Conservation (phyloP, 2,113 vertebrate species). For the Anguilla japonica region DNA sequence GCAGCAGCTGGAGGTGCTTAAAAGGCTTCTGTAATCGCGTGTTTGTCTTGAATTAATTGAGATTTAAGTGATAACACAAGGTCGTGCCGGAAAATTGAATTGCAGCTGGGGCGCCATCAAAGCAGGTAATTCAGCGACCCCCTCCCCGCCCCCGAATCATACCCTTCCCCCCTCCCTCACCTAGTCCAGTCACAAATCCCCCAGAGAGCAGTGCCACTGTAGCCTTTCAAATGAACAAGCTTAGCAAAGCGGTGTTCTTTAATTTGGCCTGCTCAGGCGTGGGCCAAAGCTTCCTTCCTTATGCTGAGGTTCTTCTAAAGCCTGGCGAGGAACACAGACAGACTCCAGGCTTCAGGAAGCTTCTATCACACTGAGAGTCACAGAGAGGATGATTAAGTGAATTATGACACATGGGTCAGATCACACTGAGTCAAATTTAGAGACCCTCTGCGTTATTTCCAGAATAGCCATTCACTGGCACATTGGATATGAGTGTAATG, state of each 20-base stretch:
- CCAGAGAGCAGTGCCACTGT: not conserved
- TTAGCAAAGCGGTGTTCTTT: not conserved
- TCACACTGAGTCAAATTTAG: not conserved
- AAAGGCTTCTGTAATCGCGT: not conserved
- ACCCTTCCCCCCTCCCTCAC: not conserved
- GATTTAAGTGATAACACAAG: constrained; percentile 9
- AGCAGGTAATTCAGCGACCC: not conserved
- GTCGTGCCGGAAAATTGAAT: not conserved
- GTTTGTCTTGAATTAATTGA: constrained; percentile 3
- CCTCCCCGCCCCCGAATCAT: not conserved
- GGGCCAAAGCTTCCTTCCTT: not conserved
- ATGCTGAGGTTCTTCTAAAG: not conserved
- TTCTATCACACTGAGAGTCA: not conserved
- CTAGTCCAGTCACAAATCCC: not conserved
- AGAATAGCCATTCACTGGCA: not conserved
- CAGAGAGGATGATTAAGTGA: not conserved
- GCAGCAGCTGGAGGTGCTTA: constrained; percentile 1
- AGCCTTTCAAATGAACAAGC: not conserved
- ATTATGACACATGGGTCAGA: not conserved
- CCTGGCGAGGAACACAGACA: not conserved
- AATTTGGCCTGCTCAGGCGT: not conserved
- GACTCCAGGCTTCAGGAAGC: not conserved
- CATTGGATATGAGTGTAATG: too few species aligned
- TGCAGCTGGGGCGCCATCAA: not conserved
- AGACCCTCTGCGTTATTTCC: not conserved